These are phyloP conservation scores for Agapostemon virescens DNA, from an alignment of 2,888 invertebrate genomes.

Conservation along the genomic window DNA sequence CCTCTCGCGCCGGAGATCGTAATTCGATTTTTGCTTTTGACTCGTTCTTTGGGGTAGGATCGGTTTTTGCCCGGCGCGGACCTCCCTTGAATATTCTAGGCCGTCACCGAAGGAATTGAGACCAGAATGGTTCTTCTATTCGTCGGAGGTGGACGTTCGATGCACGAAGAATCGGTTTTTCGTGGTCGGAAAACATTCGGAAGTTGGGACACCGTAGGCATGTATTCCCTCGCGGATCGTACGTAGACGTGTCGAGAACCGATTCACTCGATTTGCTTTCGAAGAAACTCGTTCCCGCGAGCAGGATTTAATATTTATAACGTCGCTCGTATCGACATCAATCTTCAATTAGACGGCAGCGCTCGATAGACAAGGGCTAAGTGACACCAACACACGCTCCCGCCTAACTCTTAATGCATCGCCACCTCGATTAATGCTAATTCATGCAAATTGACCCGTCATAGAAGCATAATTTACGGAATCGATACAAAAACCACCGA, in stretches of 20 bases:
- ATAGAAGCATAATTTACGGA: conserved; percentile 5
- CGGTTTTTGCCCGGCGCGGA: not conserved
- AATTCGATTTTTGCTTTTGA: conserved; percentile 40
- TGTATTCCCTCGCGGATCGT: not conserved
- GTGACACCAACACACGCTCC: conserved; percentile 7
- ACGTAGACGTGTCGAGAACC: not conserved
- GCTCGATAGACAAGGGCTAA: conserved; percentile 4
- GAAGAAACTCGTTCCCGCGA: not conserved
- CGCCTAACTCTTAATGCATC: not conserved
- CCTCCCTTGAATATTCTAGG: not conserved
- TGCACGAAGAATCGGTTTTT: not conserved
- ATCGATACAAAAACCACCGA: not conserved
- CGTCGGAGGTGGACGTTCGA: not conserved
- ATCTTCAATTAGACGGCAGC: not conserved
- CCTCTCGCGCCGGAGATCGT: conserved; percentile 1
- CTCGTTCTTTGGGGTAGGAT: conserved; percentile 8
- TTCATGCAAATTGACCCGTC: conserved; percentile 12
- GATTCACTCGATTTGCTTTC: not conserved
- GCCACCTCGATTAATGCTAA: conserved; percentile 2
- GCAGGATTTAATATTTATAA: conserved; percentile 7
- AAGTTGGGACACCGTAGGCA: not conserved
- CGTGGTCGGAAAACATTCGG: not conserved
- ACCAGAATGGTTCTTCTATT: conserved; percentile 14
- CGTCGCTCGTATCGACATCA: not conserved
- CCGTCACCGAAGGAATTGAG: conserved; percentile 8